Evolutionary conservation across 2,797 vertebrate species (phyloP), one percentile per base, ranked within the genome.

Genomic region (Myotis pilosus): DNA sequence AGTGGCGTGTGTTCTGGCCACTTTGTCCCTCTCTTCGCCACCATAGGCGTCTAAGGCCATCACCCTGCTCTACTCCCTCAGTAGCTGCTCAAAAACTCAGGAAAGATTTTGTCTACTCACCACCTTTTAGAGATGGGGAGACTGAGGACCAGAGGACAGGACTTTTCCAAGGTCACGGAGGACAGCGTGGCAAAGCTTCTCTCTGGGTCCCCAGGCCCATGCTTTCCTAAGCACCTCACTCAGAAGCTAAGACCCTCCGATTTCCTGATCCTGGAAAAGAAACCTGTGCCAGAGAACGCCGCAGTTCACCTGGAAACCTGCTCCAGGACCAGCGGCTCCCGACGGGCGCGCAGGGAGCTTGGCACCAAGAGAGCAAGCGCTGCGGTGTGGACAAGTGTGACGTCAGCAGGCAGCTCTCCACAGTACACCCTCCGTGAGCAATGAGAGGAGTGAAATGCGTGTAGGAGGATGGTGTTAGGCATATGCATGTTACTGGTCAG

Each of bases 341-440:
- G 30, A 38, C 6, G 15, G 13, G 23, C 7, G 16, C 30, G 4
- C 53, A 16, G 85, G 33, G 7, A 22, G 44, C 74, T 17, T 19
- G 36, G 83, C 33, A n/a, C 53, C 49, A 33, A 60, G 92, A 60
- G 87, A 66, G 76, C 80, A 78, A 93, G 87, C 20, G 5, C 55
- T n/a, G 12, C 12, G 4, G 36, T 60, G 62, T 62, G 75, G 93
- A 75, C 20, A 55, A 66, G 64, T 53, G 20, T 47, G 92, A 89
- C 69, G 74, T 38, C 91, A 74, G 78, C 75, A 66, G 76, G 78
- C 57, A 87, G 23, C 55, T 91, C 90, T 85, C 87, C n/a, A 4
- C n/a, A 81, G 92, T 55, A 62, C 75, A 91, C 66, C 92, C 93
- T 92, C 93, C 71, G 79, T 87, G 94, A 94, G 51, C 81, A 93